These are phyloP conservation scores for Congeria kusceri DNA, from an alignment of 2,888 invertebrate genomes.

Conservation along the genomic window DNA sequence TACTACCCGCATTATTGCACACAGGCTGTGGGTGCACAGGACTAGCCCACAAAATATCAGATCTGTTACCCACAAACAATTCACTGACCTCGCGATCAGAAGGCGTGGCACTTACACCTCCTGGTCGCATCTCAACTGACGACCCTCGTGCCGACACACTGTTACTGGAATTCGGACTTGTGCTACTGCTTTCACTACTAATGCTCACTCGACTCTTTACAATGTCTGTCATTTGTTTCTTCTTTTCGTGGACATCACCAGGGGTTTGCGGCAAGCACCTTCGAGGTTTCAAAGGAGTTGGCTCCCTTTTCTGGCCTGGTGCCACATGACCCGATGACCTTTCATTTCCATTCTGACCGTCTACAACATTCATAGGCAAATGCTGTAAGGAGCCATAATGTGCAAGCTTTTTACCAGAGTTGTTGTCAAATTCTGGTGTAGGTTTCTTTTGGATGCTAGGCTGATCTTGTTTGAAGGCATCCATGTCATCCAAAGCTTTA, in stretches of 20 bases:
- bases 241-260: constrained; percentile 70
- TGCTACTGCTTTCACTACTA: constrained; percentile 62
- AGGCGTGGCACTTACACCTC: constrained; percentile 59
- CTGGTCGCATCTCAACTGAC: constrained; percentile 33
- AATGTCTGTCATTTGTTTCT: constrained; percentile 75
- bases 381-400: constrained; percentile 62
- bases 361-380: constrained; percentile 40
- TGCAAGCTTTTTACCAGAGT: constrained; percentile 22
- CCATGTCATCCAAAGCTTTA: constrained; percentile 39
- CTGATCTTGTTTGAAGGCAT: constrained; percentile 16
- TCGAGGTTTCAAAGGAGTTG: constrained; percentile 62
- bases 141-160: constrained; percentile 21
- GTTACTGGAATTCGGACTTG: constrained; percentile 59
- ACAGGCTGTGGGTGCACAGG: constrained; percentile 7
- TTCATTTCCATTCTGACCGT: too few relatives aligned
- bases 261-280: constrained; percentile 74
- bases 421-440: constrained; percentile 5
- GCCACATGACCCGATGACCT: too few relatives aligned
- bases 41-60: constrained; percentile 17
- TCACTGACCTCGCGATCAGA: constrained; percentile 70
- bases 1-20: constrained; percentile 31
- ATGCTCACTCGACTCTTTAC: constrained; percentile 69
- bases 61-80: constrained; percentile 36
- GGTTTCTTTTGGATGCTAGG: neutral
- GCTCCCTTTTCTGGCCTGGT: constrained; percentile 31